A percentile compares a stretch with the other conserved stretches of the same genome.
phyloP scores from a whole-genome alignment of 2,797 vertebrate species.

The Pelodytes ibericus region DNA sequence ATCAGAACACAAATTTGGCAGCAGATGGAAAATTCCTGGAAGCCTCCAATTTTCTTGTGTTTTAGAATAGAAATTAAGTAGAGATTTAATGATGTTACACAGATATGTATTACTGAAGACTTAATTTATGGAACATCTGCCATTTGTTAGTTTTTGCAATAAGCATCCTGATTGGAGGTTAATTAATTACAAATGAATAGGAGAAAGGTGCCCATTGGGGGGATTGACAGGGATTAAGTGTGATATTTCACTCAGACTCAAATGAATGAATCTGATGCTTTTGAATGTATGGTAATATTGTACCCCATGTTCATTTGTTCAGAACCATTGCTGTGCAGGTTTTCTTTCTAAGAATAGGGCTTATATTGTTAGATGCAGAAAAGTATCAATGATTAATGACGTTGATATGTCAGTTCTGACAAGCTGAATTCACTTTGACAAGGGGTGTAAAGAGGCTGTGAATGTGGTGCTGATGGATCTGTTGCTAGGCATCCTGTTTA shows the following conservation, averaged over 20 bases:
- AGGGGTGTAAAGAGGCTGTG: slow-evolving; percentile 13
- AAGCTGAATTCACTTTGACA: slow-evolving; percentile 25
- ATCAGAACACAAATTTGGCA: slow-evolving; percentile 55
- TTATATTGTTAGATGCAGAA: slow-evolving; percentile 17
- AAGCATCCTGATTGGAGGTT: slow-evolving; percentile 9
- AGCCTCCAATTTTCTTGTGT: slow-evolving; percentile 27
- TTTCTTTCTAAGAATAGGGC: slow-evolving; percentile 7
- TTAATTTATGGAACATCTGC: slow-evolving; percentile 28
- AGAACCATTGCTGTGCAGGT: background rate
- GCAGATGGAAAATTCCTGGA: background rate
- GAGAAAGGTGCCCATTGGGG: background rate
- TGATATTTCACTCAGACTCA: too few species aligned
- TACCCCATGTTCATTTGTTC: slow-evolving; percentile 1
- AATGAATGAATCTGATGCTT: slow-evolving; percentile 14
- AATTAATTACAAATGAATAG: background rate
- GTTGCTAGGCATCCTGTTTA: slow-evolving; percentile 44
- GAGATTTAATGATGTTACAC: slow-evolving; percentile 28
- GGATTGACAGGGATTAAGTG: too few species aligned
- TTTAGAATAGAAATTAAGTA: slow-evolving; percentile 12
- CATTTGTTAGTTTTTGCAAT: slow-evolving; percentile 30
- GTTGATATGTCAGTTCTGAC: slow-evolving; percentile 19
- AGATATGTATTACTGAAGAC: slow-evolving; percentile 19
- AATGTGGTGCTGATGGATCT: slow-evolving; percentile 22
- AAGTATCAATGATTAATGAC: slow-evolving; percentile 9
- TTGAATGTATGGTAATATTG: slow-evolving; percentile 11